Evolutionary conservation across 1,140 invertebrate genomes (phyloP).

Genomic region (Proctacanthus coquilletti): DNA sequence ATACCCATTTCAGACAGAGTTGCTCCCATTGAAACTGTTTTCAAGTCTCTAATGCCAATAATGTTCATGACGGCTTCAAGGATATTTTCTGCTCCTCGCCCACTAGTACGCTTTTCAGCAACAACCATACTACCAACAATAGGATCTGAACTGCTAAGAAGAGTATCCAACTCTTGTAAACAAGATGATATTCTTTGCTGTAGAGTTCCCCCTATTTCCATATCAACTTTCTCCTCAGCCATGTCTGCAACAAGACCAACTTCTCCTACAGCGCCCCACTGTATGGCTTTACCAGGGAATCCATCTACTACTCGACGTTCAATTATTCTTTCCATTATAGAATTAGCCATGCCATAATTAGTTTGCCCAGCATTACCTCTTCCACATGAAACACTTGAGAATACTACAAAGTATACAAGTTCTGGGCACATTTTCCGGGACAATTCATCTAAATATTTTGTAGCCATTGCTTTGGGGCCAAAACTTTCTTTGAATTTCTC

Average conservation of each 20-base stretch:
- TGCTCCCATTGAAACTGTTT: slow-evolving; percentile 50
- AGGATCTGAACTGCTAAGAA: slow-evolving; percentile 44
- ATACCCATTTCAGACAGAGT: slow-evolving; percentile 72
- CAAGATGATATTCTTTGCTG: slow-evolving; percentile 72
- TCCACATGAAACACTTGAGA: slow-evolving; percentile 78
- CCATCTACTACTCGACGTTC: slow-evolving; percentile 39
- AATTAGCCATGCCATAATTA: slow-evolving; percentile 70
- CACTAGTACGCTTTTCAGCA: slow-evolving; percentile 47
- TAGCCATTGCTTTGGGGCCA: slow-evolving; percentile 43
- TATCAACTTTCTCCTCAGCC: slow-evolving; percentile 61
- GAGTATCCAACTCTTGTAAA: slow-evolving; percentile 46
- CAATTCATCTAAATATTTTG: slow-evolving; percentile 40
- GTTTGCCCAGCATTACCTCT: slow-evolving; percentile 77
- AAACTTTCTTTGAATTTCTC: slow-evolving; percentile 39
- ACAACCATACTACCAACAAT: slow-evolving; percentile 67
- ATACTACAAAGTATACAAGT: slow-evolving; percentile 53
- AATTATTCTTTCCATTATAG: slow-evolving; percentile 56
- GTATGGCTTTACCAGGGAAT: slow-evolving; percentile 47
- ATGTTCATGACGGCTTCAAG: slow-evolving; percentile 48
- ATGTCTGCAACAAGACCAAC: slow-evolving; percentile 62
- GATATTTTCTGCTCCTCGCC: slow-evolving; percentile 39
- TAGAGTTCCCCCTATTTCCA: slow-evolving; percentile 62
- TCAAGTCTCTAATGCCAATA: slow-evolving; percentile 38
- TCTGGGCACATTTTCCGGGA: slow-evolving; percentile 39
- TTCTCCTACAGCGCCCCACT: slow-evolving; percentile 57